Conservation (phyloP, 2,888 invertebrate species). For the Linhomoeus sp. region DNA sequence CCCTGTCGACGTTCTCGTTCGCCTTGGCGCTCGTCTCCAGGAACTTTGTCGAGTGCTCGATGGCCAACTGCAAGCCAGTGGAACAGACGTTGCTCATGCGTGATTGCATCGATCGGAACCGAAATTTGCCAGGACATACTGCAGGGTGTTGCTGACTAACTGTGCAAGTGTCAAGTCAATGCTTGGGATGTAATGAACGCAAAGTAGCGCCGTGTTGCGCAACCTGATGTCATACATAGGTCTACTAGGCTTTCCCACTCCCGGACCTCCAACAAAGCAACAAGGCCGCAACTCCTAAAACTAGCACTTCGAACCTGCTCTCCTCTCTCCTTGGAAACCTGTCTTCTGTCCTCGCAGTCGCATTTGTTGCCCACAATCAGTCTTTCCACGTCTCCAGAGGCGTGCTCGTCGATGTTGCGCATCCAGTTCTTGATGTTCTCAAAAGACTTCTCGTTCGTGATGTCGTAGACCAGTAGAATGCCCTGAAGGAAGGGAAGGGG, state of each 20-base stretch:
- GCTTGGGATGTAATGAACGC: too few species aligned
- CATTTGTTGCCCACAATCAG: constrained; percentile 96
- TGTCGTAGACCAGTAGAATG: constrained; percentile 94
- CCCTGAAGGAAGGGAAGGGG: constrained; percentile 37
- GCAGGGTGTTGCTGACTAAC: too few species aligned
- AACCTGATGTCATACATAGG: too few species aligned
- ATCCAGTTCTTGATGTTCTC: constrained; percentile 99
- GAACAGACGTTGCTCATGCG: too few species aligned
- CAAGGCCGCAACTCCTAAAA: too few species aligned
- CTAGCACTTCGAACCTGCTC: constrained; percentile 36
- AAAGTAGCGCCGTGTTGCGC: too few species aligned
- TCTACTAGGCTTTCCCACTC: too few species aligned
- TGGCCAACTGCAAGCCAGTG: constrained; percentile 53
- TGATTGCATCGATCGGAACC: too few species aligned
- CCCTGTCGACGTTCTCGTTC: constrained; percentile 83
- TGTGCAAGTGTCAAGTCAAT: too few species aligned
- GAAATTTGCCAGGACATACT: too few species aligned
- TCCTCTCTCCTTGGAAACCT: constrained; percentile 78
- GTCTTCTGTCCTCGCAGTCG: constrained; percentile 78
- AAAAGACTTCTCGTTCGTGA: constrained; percentile 93
- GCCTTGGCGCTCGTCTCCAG: constrained; percentile 96
- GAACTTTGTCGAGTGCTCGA: constrained; percentile 93
- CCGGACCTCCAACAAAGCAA: too few species aligned
- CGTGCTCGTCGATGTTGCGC: constrained; percentile 86
- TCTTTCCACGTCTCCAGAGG: constrained; percentile 89